Conservation (phyloP, 2,888 invertebrate genomes). For the Ariolimax columbianus region DNA sequence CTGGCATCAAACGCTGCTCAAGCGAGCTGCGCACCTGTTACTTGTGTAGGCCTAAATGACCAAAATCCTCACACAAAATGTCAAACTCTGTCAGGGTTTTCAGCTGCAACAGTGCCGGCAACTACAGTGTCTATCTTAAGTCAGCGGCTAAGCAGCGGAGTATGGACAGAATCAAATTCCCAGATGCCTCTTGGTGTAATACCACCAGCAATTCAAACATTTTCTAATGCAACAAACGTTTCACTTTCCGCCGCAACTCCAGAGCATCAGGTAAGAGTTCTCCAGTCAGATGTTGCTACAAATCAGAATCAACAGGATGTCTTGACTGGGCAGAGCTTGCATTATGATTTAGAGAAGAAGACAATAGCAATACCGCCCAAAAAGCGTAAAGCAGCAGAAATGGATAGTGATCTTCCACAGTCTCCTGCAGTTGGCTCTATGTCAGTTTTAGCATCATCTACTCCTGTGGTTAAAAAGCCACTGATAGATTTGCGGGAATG, state of each 20-base stretch:
- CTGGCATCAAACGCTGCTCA: conserved; percentile 4
- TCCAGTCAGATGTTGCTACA: background rate
- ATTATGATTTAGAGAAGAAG: conserved; percentile 44
- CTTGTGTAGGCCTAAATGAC: background rate
- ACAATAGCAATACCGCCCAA: conserved; percentile 88
- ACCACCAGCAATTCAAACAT: background rate
- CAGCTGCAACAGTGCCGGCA: background rate
- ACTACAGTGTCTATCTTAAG: conserved; percentile 38
- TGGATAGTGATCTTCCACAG: conserved; percentile 39
- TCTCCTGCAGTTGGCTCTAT: conserved; percentile 14
- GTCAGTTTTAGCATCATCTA: conserved; percentile 22
- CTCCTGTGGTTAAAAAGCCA: conserved; percentile 57
- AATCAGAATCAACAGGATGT: background rate
- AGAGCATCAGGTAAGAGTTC: conserved; percentile 10
- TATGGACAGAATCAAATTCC: background rate
- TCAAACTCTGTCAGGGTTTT: background rate
- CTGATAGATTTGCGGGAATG: conserved; percentile 92
- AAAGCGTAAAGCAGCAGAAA: conserved; percentile 85
- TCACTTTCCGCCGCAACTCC: background rate
- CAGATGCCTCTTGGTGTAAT: background rate
- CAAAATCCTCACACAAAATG: background rate
- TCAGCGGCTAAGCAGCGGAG: conserved; percentile 35
- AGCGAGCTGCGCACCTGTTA: background rate
- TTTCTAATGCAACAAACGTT: background rate
- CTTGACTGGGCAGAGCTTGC: background rate